Base-by-base conservation (phyloP, 2,113 vertebrate genomes). In the Lonchura striata region DNA sequence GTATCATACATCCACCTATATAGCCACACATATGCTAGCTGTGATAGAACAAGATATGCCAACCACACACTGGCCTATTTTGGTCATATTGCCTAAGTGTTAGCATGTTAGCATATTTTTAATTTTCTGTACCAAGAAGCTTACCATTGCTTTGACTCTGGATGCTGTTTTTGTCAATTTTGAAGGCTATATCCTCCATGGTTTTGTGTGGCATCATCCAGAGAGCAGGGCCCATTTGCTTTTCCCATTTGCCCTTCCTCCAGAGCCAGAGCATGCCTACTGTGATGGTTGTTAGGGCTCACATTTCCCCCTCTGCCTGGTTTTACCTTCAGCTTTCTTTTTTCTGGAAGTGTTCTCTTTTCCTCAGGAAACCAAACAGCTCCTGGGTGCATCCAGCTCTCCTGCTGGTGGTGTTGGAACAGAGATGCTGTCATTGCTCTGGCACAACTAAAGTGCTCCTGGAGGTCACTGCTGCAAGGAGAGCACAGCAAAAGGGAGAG, bases 221-320 rank as follows among this genome's bases (percentile, higher is more conserved):
- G 42, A 19, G 6, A 70, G 7, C 24, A 83, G 37, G 12, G 13
- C 28, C 24, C n/a, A 23, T 65, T 60, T 65, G 14, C 14, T 92
- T 83, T 80, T 69, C 39, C 33, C 22, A 44, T 13, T 24, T 44
- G 50, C 15, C 10, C 44, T 46, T 64, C 28, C 35, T 60, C n/a
- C 35, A 82, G 56, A 13, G 46, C 19, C 53, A 72, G 18, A 37
- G 37, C 42, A 52, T 0, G 6, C 42, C 27, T 52, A 15, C 35
- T 74, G 33, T 41, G 35, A 33, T 35, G 15, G 33, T 30, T 72
- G 31, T 1, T 9, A 91, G 54, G 16, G 33, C 33, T 69, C 22
- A 44, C 11, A 37, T 0, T 0, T 39, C 2, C 4, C 6, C 15
- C 24, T 60, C 33, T 50, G 25, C 16, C 37, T 56, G 23, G 20